Percentiles rank a stretch among this genome's conserved stretches.
Evolutionary conservation across 2,888 invertebrate species (phyloP).

Genomic region (Ligdia adustata): DNA sequence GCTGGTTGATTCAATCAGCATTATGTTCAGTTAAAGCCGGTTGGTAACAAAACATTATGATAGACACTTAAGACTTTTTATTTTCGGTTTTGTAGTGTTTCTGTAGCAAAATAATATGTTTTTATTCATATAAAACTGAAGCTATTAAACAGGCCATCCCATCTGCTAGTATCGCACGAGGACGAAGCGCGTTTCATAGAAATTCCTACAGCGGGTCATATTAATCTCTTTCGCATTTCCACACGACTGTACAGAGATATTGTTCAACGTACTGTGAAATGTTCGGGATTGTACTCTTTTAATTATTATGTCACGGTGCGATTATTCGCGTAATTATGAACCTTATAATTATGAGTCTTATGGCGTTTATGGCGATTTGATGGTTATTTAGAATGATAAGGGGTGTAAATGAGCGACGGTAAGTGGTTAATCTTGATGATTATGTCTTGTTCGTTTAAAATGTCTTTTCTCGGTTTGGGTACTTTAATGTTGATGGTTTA

Average conservation of each 20-base stretch:
- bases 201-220: conserved; percentile 68
- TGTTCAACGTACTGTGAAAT: conserved; percentile 65
- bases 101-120: no score
- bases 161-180: conserved; percentile 31
- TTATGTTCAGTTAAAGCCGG: no score
- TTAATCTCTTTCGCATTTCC: conserved; percentile 75
- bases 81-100: no score
- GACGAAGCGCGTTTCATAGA: conserved; percentile 60
- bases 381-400: conserved; percentile 14
- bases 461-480: no score
- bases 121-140: no score
- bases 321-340: conserved; percentile 33
- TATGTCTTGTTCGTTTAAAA: background rate
- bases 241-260: conserved; percentile 53
- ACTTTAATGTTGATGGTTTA: no score
- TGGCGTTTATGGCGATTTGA: conserved; percentile 24
- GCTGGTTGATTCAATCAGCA: no score
- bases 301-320: conserved; percentile 56
- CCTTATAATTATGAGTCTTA: conserved; percentile 30
- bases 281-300: conserved; percentile 62
- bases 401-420: conserved; percentile 5
- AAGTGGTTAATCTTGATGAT: conserved; percentile 13
- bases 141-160: no score
- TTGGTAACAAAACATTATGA: no score
- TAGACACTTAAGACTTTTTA: no score